Percentiles rank a stretch among this genome's conserved stretches.
phyloP scores from a whole-genome alignment of 2,113 vertebrate species.

The Pelecanoides urinatrix region DNA sequence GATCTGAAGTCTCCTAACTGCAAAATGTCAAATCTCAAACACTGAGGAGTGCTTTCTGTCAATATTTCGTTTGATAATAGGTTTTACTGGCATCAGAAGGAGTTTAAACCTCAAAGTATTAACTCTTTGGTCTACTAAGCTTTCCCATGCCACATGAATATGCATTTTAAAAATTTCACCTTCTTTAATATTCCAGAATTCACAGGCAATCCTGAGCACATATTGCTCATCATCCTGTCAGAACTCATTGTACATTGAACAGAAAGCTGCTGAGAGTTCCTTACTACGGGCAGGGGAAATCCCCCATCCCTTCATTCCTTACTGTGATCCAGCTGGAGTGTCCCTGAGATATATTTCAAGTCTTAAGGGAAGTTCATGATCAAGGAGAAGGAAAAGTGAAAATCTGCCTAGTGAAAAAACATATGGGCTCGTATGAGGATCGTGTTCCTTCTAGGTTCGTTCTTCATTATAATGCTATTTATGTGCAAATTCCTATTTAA shows the following conservation, averaged over 20 bases:
- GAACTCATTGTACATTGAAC: background rate
- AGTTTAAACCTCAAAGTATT: background rate
- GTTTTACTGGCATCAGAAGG: background rate
- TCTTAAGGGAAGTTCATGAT: background rate
- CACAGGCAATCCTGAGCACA: background rate
- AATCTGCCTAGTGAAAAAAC: background rate
- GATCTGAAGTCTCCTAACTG: background rate
- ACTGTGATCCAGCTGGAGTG: background rate
- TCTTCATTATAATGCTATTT: background rate
- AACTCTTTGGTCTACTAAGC: background rate
- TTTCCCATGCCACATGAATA: background rate
- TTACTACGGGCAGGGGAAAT: background rate
- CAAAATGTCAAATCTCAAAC: background rate
- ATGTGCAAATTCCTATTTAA: background rate
- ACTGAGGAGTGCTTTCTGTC: background rate
- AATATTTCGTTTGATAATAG: background rate
- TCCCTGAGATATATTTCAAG: background rate
- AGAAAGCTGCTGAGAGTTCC: background rate
- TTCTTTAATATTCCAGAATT: background rate
- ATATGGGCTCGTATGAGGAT: background rate
- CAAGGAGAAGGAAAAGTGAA: background rate
- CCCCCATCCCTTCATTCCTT: background rate
- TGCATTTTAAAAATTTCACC: background rate
- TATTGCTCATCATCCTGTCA: background rate
- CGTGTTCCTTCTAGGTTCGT: background rate